Evolutionary conservation across 2,797 vertebrate genomes (phyloP), one percentile per base, ranked within the genome.

Genomic region (Podargus strigoides): DNA sequence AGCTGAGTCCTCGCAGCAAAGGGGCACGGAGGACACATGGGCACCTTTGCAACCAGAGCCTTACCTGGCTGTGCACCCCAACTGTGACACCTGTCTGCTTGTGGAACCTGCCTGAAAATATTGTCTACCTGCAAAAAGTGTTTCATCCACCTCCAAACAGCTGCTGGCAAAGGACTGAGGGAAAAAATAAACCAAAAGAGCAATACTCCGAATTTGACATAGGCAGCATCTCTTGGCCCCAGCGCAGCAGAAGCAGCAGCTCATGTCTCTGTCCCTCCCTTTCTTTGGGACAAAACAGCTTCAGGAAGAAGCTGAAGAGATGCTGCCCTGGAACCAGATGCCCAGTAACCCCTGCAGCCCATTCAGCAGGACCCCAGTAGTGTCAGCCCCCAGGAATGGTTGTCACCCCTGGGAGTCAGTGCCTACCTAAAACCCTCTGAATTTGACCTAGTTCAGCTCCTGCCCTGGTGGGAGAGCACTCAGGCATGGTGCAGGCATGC

Each of bases 1-100:
- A 44, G 17, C 44, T 93, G 66, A 19, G 44, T 3, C 36, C 21
- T 52, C 0, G 0, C 0, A 0, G 19, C 1, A 1, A 91, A 72
- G n/a, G 27, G 32, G 7, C 39, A n/a, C 0, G 0, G 69, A 78
- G 62, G 44, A 64, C 36, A 34, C 36, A 8, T 1, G 19, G 12
- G 27, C 32, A 32, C 7, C 6, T 20, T 24, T 37, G 17, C 52
- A 86, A 36, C 30, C 74, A 63, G 41, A 66, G 6, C 28, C 32
- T 53, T 30, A 44, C 14, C 28, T 1, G 1, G 41, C n/a, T 68
- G n/a, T 27, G 26, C 59, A 62, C 20, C 44, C 44, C 49, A 72
- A 55, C 8, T 6, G 17, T 34, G 9, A 34, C 6, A 3, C 27
- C 55, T 77, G 20, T 36, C 46, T 58, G 18, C 52, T 41, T 72